Evolutionary conservation across 2,888 invertebrate genomes (phyloP).

Genomic region (Drosophila pullipes): DNA sequence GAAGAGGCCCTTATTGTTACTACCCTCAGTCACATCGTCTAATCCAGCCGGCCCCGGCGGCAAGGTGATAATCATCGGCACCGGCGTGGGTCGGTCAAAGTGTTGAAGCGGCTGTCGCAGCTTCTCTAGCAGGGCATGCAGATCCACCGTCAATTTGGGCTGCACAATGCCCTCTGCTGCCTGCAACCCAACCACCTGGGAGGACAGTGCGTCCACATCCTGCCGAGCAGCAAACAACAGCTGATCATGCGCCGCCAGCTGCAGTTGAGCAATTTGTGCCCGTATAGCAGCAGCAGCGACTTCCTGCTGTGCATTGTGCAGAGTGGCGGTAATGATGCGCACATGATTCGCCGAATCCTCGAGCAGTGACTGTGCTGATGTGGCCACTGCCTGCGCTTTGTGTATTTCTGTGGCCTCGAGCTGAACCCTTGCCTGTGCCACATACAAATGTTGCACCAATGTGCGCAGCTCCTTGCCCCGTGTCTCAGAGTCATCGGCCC

Average conservation of each 20-base stretch:
- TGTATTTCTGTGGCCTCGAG: slow-evolving; percentile 84
- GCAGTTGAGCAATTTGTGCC: slow-evolving; percentile 85
- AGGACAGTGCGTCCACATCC: slow-evolving; percentile 84
- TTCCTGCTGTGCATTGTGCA: slow-evolving; percentile 84
- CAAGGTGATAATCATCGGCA: slow-evolving; percentile 73
- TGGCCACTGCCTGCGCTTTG: slow-evolving; percentile 84
- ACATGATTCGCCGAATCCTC: slow-evolving; percentile 85
- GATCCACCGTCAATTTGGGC: slow-evolving; percentile 77
- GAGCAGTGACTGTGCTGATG: slow-evolving; percentile 80
- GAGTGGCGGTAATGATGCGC: slow-evolving; percentile 81
- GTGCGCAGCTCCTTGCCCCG: slow-evolving; percentile 72
- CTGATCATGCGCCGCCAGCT: slow-evolving; percentile 85
- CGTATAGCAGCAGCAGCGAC: slow-evolving; percentile 84
- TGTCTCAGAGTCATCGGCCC: slow-evolving; percentile 60
- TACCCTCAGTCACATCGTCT: not conserved
- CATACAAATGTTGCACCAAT: slow-evolving; percentile 83
- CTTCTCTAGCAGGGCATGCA: slow-evolving; percentile 77
- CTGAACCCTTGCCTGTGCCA: slow-evolving; percentile 85
- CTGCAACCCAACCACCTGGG: slow-evolving; percentile 84
- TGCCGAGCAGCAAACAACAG: slow-evolving; percentile 85
- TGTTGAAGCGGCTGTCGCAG: slow-evolving; percentile 79
- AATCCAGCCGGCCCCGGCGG: slow-evolving; percentile 13
- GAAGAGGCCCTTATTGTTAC: not conserved
- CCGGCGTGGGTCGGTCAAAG: slow-evolving; percentile 79
- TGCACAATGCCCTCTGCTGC: slow-evolving; percentile 83